phyloP scores from a whole-genome alignment of 2,113 vertebrate genomes.

The Clupea harengus region DNA sequence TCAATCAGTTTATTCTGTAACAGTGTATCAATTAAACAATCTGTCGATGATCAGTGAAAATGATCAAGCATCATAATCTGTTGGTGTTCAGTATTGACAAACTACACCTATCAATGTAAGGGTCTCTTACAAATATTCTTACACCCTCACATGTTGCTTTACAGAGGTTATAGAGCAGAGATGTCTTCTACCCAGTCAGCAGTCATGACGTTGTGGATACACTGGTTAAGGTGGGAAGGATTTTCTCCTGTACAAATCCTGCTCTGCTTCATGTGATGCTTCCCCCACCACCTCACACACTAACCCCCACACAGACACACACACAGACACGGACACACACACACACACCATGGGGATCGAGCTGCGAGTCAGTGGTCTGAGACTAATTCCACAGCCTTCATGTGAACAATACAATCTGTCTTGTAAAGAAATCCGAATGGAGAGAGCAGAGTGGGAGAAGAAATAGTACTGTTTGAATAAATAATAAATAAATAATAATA shows the following conservation, averaged over 20 bases:
- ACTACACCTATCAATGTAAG: neutral
- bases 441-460: neutral
- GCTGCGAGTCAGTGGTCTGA: conserved; percentile 38
- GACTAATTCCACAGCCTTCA: conserved; percentile 43
- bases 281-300: neutral
- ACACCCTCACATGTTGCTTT: neutral
- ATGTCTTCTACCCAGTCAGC: neutral
- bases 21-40: neutral
- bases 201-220: neutral
- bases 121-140: neutral
- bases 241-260: neutral
- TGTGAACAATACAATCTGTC: conserved; percentile 48
- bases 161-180: neutral
- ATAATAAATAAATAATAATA: conserved; percentile 33
- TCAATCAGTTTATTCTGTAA: neutral
- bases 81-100: neutral
- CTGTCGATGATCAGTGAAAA: neutral
- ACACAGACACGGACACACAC: conserved; percentile 23
- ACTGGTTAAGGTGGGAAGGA: neutral
- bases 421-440: conserved; percentile 24
- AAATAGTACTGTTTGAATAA: conserved; percentile 17
- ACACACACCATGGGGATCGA: conserved; percentile 22
- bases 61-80: neutral
- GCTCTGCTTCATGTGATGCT: neutral
- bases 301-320: conserved; percentile 1